Conservation (phyloP, 2,797 vertebrate species). For the Rhynchonycteris naso region DNA sequence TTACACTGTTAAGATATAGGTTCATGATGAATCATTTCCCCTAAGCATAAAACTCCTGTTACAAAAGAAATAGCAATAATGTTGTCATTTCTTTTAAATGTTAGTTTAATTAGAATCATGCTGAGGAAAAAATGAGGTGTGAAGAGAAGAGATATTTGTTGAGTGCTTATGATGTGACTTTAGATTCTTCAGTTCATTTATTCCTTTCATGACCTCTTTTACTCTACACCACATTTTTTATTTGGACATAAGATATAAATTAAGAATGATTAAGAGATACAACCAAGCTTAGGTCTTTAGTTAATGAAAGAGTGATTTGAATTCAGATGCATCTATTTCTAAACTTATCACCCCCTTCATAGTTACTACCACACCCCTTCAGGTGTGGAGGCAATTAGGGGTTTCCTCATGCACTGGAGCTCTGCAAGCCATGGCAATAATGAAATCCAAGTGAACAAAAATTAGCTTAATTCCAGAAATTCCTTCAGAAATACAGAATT, state of each 20-base stretch:
- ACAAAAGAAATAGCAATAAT: background rate
- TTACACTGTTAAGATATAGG: background rate
- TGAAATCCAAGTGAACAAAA: background rate
- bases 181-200: background rate
- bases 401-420: too few species aligned
- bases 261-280: background rate
- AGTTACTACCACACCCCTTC: too few species aligned
- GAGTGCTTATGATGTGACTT: background rate
- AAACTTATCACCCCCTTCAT: background rate
- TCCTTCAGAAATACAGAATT: background rate
- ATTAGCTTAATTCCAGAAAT: background rate
- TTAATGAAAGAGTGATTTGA: background rate
- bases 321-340: background rate
- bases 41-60: background rate
- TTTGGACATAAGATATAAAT: background rate
- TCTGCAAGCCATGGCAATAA: background rate
- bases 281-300: background rate
- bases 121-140: background rate
- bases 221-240: background rate
- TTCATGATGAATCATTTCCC: background rate
- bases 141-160: background rate
- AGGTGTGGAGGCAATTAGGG: background rate
- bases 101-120: background rate
- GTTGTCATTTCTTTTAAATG: background rate
- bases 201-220: background rate